phyloP scores from a whole-genome alignment of 2,113 vertebrate genomes.

The Crypturellus undulatus region DNA sequence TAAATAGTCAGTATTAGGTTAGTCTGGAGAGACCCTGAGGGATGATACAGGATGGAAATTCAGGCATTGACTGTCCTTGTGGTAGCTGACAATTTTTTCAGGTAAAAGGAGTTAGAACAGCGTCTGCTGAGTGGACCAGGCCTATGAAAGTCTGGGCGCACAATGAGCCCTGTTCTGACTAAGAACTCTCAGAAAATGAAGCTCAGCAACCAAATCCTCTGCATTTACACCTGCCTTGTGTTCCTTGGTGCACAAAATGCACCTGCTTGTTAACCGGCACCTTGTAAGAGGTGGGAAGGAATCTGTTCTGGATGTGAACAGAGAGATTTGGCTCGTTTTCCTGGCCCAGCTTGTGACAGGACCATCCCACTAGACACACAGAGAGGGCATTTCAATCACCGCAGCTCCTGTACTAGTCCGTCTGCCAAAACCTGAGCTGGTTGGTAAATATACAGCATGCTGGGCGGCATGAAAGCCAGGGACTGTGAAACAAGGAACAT shows the following conservation, averaged over 20 bases:
- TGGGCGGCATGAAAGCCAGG: not conserved
- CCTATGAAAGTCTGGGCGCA: fast-evolving
- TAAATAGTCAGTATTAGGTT: not conserved
- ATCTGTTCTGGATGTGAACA: not conserved
- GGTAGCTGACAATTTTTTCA: not conserved
- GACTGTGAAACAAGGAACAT: not conserved
- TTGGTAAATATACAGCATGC: not conserved
- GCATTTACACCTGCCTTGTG: not conserved
- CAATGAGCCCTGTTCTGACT: not conserved
- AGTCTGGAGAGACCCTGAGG: not conserved
- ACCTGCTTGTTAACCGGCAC: not conserved
- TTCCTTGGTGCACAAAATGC: not conserved
- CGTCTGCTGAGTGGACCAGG: not conserved
- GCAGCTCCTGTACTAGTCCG: not conserved
- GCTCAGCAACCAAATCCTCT: not conserved
- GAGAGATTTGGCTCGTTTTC: not conserved
- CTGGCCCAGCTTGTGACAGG: not conserved
- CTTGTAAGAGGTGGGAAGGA: not conserved
- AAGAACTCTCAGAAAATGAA: not conserved
- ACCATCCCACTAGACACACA: not conserved
- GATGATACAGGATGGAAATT: not conserved
- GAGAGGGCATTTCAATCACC: not conserved
- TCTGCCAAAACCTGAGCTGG: not conserved
- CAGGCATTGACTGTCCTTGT: not conserved
- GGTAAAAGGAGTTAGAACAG: not conserved